These are phyloP conservation scores for Heliconius nattereri DNA, from an alignment of 1,140 invertebrate species.

Conservation along the genomic window DNA sequence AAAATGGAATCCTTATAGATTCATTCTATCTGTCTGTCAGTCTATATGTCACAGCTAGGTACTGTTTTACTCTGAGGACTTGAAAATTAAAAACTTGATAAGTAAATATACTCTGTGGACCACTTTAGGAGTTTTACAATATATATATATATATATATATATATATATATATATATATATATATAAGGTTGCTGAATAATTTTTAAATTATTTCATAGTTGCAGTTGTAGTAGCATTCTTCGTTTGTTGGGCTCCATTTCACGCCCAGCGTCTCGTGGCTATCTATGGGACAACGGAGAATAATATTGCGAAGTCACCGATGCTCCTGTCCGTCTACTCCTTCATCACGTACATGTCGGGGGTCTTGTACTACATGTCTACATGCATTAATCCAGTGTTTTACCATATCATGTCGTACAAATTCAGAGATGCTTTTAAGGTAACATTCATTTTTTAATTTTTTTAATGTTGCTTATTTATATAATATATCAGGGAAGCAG, in stretches of 20 bases:
- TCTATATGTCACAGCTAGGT: no score
- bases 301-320: constrained; percentile 65
- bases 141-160: no score
- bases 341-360: constrained; percentile 86
- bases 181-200: background rate
- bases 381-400: constrained; percentile 90
- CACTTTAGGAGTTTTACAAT: no score
- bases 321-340: constrained; percentile 82
- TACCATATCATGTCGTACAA: constrained; percentile 95
- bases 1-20: no score
- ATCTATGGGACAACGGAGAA: constrained; percentile 83
- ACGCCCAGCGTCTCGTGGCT: constrained; percentile 91
- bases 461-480: background rate
- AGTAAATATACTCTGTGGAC: no score
- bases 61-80: no score
- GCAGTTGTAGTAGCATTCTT: constrained; percentile 97
- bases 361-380: constrained; percentile 87
- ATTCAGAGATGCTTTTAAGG: constrained; percentile 92
- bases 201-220: constrained; percentile 83
- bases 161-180: no score
- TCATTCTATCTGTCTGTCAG: no score
- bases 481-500: no score
- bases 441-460: constrained; percentile 54
- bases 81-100: no score
- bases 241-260: constrained; percentile 97